Evolutionary conservation across 2,888 invertebrate genomes (phyloP), one percentile per base, ranked within the genome.

Genomic region (Catocala fraxini): DNA sequence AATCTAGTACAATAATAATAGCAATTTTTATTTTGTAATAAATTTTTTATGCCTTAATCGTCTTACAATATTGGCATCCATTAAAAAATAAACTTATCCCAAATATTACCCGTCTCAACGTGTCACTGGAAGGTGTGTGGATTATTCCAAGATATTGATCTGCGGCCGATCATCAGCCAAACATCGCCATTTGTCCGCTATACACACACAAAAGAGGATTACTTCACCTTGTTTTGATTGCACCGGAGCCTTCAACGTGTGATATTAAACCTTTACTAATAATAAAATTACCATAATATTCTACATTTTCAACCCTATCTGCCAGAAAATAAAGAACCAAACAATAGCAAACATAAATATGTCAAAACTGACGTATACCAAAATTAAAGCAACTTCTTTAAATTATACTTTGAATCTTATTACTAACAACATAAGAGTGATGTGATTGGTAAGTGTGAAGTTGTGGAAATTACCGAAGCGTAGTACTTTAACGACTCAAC

Each of bases 181-280:
- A 83, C 80, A 77, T 73, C 83, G 82, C 83, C 88, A 87, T 87
- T 86, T 88, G 88, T 85, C 81, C 81, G 77, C 75, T 64, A 70
- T 61, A 47, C 67, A 78, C 68, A 68, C 71, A 82, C 85, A 87
- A 90, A 87, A 84, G 77, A 75, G 89, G 83, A 89, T 90, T 89
- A 90, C 73, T 85, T 86, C 83, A 87, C 88, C 86, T 88, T 91
- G 87, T 90, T 89, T 91, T 92, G 89, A 90, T 90, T 88, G 82
- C 86, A 84, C 65, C 81, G 83, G 83, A 78, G 81, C 78, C 75
- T 79, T 39, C 70, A 68, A 77, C 72, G 74, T 71, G 69, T 70
- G 66, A 78, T 80, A 80, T 80, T 68, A 78, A 61, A 72, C 70
- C 60, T 63, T 51, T 63, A 65, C 59, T 56, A 57, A 63, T 2